phyloP scores from a whole-genome alignment of 1,140 invertebrate genomes.

The Bombus fervidus region DNA sequence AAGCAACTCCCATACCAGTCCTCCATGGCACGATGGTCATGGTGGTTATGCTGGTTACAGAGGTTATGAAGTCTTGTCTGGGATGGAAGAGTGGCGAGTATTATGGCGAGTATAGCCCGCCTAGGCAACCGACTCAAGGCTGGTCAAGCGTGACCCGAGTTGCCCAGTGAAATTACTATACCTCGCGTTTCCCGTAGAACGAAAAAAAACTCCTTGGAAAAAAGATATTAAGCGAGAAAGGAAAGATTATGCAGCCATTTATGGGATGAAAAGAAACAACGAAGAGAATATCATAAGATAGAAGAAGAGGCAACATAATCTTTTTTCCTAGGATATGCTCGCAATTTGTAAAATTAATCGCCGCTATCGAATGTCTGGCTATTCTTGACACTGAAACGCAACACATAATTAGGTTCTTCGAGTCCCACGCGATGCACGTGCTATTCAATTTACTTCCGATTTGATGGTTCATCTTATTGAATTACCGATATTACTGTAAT shows the following conservation, averaged over 20 bases:
- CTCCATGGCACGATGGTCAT: constrained; percentile 41
- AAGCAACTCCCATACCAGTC: constrained; percentile 41
- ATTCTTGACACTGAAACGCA: constrained; percentile 14
- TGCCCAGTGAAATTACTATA: constrained; percentile 23
- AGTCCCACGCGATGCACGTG: constrained; percentile 10
- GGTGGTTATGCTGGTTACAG: constrained; percentile 71
- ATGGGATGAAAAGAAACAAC: neutral
- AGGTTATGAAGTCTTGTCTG: constrained; percentile 65
- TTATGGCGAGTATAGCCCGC: constrained; percentile 60
- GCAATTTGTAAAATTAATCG: constrained; percentile 19
- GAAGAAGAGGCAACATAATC: too few relatives aligned
- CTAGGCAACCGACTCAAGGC: constrained; percentile 36
- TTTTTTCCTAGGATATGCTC: neutral
- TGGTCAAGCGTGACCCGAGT: constrained; percentile 39
- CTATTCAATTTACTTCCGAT: constrained; percentile 58
- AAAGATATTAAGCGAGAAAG: constrained; percentile 15
- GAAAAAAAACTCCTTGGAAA: neutral
- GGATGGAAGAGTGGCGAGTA: constrained; percentile 56
- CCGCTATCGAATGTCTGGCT: neutral
- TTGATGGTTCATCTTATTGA: constrained; percentile 23
- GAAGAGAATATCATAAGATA: neutral
- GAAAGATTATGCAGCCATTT: constrained; percentile 7
- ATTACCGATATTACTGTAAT: constrained; percentile 49
- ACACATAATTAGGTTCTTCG: constrained; percentile 35
- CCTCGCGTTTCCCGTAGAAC: neutral